Conservation (phyloP, 2,113 vertebrate genomes). For the Nansenia antarctica region DNA sequence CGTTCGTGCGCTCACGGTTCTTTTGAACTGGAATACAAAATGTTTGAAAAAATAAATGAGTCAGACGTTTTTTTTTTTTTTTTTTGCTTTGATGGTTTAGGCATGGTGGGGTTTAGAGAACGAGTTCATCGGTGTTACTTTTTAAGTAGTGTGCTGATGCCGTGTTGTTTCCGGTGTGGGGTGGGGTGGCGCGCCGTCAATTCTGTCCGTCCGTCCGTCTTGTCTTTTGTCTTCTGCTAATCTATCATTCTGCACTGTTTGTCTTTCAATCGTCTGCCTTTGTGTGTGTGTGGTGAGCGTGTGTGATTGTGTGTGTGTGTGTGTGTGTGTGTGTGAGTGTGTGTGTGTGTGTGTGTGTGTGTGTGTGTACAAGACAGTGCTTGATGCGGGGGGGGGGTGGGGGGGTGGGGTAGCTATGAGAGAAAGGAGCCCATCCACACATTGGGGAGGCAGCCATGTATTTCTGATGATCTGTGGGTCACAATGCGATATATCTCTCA, state of each 20-base stretch:
- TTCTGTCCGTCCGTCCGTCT: neutral
- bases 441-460: slow-evolving; percentile 19
- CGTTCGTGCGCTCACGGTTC: no score
- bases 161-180: no score
- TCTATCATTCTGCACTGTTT: no score
- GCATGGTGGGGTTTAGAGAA: no score
- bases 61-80: slow-evolving; percentile 34
- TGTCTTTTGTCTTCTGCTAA: no score
- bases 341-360: slow-evolving; percentile 1
- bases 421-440: slow-evolving; percentile 60
- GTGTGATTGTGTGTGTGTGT: neutral
- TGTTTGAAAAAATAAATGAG: slow-evolving; percentile 59
- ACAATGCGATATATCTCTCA: slow-evolving; percentile 47
- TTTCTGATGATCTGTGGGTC: slow-evolving; percentile 50
- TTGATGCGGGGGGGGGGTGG: slow-evolving; percentile 1
- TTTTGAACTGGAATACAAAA: slow-evolving; percentile 65
- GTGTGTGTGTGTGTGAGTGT: neutral
- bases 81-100: neutral
- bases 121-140: no score
- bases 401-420: slow-evolving; percentile 5
- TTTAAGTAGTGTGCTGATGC: no score
- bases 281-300: slow-evolving; percentile 6
- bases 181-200: no score
- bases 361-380: neutral
- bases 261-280: neutral